Base-by-base conservation (phyloP, 37 sponge, comb jelly and placozoan genomes). In the Theonella swinhoei region DNA sequence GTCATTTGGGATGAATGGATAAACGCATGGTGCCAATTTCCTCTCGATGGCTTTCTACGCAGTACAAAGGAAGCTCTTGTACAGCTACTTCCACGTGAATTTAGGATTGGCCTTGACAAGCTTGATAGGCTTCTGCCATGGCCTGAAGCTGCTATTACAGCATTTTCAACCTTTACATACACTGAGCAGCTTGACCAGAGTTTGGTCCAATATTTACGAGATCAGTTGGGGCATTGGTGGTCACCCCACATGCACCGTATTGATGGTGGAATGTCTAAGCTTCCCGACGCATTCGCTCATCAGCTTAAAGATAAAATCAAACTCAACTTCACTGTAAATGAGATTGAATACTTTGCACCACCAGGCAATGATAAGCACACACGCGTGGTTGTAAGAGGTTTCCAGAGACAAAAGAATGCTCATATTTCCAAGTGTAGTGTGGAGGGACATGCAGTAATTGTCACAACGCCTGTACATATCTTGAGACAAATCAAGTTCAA, bases 171-270 rank as follows among this genome's bases (percentile, higher is more conserved):
- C 37, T 85, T 31, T 54, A 85, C 38, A 64, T 85, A 90, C 61
- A 81, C 77, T 30, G 35, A 1, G 0, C 39, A 62, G 39, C 73
- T 85, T 33, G 91, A 85, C 65, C 19, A 20, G 2, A 81, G 86
- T 31, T 39, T 90, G 24, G 64, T 75, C 22, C 63, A 70, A 26
- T 32, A 38, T n/a, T 72, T 90, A 17, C 84, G 85, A 28, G 81
- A 85, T 62, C 35, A 70, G 22, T 62, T 90, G 24, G 85, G 85
- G 1, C 33, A 80, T 3, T 85, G 86, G 86, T 85, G 91, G 91
- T 24, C 39, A 17, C 28, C 34, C 7, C 61, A 34, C 22, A 90
- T 90, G 91, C 91, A 90, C 54, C 28, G 22, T 35, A 38, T 80
- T 20, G 54, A 76, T 23, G 86, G 81, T 47, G 91, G 91, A 20